Conservation (phyloP, 2,888 invertebrate genomes). For the Amaurobius ferox region DNA sequence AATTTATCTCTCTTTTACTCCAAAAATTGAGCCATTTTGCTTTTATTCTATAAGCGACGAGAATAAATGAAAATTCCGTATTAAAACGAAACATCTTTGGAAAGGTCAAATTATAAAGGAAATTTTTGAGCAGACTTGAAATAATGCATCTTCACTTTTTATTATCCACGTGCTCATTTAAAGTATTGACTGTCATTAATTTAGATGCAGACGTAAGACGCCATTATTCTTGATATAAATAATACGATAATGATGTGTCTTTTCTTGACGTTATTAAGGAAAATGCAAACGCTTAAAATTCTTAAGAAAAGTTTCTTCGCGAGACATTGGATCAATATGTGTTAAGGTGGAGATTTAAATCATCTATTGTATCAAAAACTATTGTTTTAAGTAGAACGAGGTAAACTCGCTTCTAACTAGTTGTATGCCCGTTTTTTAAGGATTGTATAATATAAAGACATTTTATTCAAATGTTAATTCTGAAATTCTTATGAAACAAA, state of each 20-base stretch:
- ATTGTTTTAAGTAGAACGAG: too few species aligned
- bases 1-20: too few species aligned
- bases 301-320: neutral
- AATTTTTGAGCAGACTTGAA: neutral
- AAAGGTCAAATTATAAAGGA: too few species aligned
- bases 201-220: neutral
- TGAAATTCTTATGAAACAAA: too few species aligned
- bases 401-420: too few species aligned
- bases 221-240: neutral
- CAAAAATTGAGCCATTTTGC: too few species aligned
- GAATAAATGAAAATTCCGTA: too few species aligned
- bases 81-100: too few species aligned
- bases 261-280: neutral
- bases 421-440: too few species aligned
- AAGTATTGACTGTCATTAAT: slow-evolving; percentile 15
- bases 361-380: neutral
- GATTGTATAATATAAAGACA: too few species aligned
- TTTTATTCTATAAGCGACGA: too few species aligned
- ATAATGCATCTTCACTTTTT: neutral
- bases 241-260: slow-evolving; percentile 14
- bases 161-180: neutral
- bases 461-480: too few species aligned
- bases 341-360: neutral
- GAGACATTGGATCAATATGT: neutral
- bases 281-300: neutral